Evolutionary conservation across 2,888 invertebrate genomes (phyloP).

Genomic region (Leptodirus hochenwartii): DNA sequence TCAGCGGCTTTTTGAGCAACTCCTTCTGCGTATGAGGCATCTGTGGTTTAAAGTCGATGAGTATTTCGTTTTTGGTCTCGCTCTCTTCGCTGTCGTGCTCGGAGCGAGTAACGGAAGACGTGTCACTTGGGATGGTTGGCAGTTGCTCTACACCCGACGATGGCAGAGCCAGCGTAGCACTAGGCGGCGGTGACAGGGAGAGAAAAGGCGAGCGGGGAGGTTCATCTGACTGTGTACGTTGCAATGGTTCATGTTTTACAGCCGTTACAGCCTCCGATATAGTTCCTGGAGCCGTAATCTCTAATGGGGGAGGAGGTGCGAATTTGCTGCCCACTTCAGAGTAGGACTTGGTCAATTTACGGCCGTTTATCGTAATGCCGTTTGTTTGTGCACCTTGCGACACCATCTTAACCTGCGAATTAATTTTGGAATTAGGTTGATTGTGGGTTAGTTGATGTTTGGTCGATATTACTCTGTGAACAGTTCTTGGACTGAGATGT

Average conservation of each 20-base stretch:
- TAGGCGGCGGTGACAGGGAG: constrained; percentile 32
- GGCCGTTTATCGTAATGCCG: constrained; percentile 47
- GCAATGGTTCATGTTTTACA: constrained; percentile 55
- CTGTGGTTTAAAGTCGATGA: constrained; percentile 73
- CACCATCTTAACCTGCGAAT: constrained; percentile 73
- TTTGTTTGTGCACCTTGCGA: constrained; percentile 84
- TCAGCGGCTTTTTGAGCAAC: constrained; percentile 35
- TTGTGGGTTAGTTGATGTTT: not conserved
- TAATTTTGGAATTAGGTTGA: constrained; percentile 11
- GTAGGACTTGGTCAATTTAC: constrained; percentile 66
- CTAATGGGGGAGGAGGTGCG: constrained; percentile 6
- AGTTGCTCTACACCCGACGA: constrained; percentile 25
- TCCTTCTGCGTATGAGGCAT: constrained; percentile 35
- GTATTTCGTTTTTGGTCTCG: constrained; percentile 53
- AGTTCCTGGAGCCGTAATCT: not conserved
- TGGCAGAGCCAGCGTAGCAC: constrained; percentile 9
- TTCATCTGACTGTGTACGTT: constrained; percentile 73
- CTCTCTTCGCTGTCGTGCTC: constrained; percentile 25
- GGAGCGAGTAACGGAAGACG: constrained; percentile 22
- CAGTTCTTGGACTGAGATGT: constrained; percentile 63
- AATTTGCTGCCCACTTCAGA: constrained; percentile 44
- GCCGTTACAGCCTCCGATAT: constrained; percentile 2
- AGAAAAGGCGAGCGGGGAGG: constrained; percentile 60
- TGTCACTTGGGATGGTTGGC: constrained; percentile 19
- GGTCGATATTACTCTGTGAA: constrained; percentile 43